Evolutionary conservation across 2,888 invertebrate genomes (phyloP), one percentile per base, ranked within the genome.

Genomic region (Pollenia angustigena): DNA sequence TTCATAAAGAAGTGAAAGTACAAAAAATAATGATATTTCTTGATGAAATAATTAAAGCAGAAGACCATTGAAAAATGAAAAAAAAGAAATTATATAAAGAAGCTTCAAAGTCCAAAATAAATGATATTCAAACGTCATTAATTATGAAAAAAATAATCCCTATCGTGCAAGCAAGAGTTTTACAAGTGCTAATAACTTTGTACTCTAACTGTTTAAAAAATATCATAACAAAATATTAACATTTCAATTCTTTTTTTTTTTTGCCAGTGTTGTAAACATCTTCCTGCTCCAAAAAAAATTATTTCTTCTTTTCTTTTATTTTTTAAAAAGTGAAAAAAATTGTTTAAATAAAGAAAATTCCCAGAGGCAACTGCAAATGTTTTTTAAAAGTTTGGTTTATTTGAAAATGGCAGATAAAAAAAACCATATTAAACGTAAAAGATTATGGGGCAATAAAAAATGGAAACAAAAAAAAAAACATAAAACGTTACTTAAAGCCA

Each of bases 61-160:
- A 52, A 16, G 8, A 62, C 32, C 6, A 32, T 32, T 32, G 32
- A 52, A 42, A 58, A 68, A 11, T 14, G 18, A 44, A 32, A 16
- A 9, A 52, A 54, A 40, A 62, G 42, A 12, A 72, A 7, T 23
- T 0, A 2, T 32, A 32, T 1, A 44, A 4, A 44, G n/a, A 44
- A 42, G 16, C 1, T 14, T 1, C 48, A 58, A 79, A 68, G 14
- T 16, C 42, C 1, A 40, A n/a, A 58, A 72, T 48, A 72, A 81
- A 66, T 74, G 32, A 50, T 52, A 44, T 68, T 60, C 42, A 58
- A 82, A 75, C 81, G 68, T 18, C 44, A 75, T 82, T 82, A 69
- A 69, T 69, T 76, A n/a, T 40, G 32, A n/a, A 69, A 69, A 82
- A 52, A 32, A 18, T 58, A 62, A 16, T 12, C 4, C 16, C 8